Evolutionary conservation across 2,113 vertebrate genomes (phyloP).

Genomic region (Heliornis fulica): DNA sequence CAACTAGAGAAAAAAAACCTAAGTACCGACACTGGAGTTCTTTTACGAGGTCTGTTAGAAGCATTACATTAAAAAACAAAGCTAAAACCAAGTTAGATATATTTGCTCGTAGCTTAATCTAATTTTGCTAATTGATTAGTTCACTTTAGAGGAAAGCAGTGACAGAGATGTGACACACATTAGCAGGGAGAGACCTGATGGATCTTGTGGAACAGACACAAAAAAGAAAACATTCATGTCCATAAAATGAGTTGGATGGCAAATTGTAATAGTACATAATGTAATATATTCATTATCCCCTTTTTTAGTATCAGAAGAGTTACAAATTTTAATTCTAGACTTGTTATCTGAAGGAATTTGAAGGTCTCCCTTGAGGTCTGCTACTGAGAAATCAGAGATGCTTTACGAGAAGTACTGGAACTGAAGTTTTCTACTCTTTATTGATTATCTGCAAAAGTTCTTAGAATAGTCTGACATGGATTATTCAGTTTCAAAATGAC

Average conservation of each 20-base stretch:
- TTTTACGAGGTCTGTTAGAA: neutral
- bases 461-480: neutral
- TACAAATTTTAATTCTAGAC: neutral
- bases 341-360: neutral
- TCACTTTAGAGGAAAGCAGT: neutral
- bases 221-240: neutral
- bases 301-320: neutral
- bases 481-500: neutral
- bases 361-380: neutral
- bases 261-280: neutral
- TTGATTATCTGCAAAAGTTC: neutral
- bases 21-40: neutral
- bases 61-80: neutral
- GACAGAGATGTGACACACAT: neutral
- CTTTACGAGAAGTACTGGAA: neutral
- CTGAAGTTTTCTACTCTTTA: neutral
- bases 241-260: neutral
- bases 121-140: neutral
- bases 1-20: neutral
- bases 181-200: neutral
- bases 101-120: neutral
- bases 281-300: neutral
- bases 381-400: neutral
- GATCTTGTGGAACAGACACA: neutral
- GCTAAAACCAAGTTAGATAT: neutral